phyloP scores from a whole-genome alignment of 1,140 invertebrate species.

The Campoletis sonorensis region DNA sequence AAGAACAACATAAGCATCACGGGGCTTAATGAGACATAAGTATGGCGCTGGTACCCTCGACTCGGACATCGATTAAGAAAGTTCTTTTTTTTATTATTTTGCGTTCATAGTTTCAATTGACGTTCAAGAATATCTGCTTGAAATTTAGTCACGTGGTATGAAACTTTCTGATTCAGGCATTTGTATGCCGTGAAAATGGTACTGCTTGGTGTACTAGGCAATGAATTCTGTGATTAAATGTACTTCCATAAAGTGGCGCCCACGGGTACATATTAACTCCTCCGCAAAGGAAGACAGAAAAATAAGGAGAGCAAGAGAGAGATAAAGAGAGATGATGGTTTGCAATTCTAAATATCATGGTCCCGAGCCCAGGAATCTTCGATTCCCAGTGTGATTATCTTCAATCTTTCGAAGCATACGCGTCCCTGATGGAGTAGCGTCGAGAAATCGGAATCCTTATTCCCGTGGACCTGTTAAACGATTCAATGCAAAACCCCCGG shows the following conservation, averaged over 20 bases:
- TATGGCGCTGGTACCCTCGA: neutral
- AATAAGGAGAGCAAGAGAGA: too few relatives aligned
- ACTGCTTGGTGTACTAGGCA: neutral
- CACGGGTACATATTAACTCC: neutral
- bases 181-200: neutral
- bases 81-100: neutral
- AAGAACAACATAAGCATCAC: neutral
- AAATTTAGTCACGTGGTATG: neutral
- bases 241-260: neutral
- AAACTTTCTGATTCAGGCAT: neutral
- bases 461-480: neutral
- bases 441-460: constrained; percentile 28
- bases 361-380: constrained; percentile 9
- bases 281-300: neutral
- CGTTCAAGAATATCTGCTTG: neutral
- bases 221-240: neutral
- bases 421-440: neutral
- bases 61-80: neutral
- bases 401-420: constrained; percentile 9
- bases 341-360: constrained; percentile 1
- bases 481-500: constrained; percentile 26
- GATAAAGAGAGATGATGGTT: neutral
- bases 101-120: neutral
- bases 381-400: constrained; percentile 33
- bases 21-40: neutral